Evolutionary conservation across 2,888 invertebrate species (phyloP), one percentile per base, ranked within the genome.

Genomic region (Choreutis nemorana): DNA sequence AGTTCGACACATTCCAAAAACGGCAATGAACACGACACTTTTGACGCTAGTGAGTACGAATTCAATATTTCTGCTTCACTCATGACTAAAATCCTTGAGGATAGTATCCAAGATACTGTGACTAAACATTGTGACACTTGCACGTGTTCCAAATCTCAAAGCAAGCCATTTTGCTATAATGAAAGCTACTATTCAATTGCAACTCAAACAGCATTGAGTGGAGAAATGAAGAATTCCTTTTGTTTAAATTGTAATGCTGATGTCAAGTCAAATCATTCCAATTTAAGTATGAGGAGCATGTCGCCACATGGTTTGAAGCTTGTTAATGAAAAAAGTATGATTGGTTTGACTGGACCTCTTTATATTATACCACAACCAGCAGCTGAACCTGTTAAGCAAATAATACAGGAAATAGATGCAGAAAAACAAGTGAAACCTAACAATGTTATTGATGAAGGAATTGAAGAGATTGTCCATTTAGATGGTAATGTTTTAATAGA

Each of bases 71-170:
- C 94, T 3, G 93, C 94, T 13, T 90, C 93, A 6, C 87, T 93
- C 29, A 90, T 94, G 90, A 93, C 94, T 2, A 94, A 94, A 79
- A 91, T 94, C 36, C 78, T 95, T 15, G 91, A 94, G 64, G 93
- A 94, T 50, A 83, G 91, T 35, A 92, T 93, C 45, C 87, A 89
- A 35, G 92, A 93, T 40, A 86, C 88, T 31, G 84, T 87, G 29
- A 83, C 87, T 2, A 90, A 90, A 60, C 92, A 92, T 54, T 92
- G 92, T 65, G 88, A 89, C 48, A 90, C 90, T 2, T 92, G 92
- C 50, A 86, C 86, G 23, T 92, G 92, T 58, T 80, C 83, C 30
- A 70, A 86, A 63, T 48, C 68, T 4, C 75, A 79, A 40, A 70
- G 55, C 28, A 80, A 80, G 47, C 80, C 80, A 6, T 80, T 80